Evolutionary conservation across 1,140 invertebrate genomes (phyloP), one percentile per base, ranked within the genome.

Genomic region (Vollenhovia emeryi): DNA sequence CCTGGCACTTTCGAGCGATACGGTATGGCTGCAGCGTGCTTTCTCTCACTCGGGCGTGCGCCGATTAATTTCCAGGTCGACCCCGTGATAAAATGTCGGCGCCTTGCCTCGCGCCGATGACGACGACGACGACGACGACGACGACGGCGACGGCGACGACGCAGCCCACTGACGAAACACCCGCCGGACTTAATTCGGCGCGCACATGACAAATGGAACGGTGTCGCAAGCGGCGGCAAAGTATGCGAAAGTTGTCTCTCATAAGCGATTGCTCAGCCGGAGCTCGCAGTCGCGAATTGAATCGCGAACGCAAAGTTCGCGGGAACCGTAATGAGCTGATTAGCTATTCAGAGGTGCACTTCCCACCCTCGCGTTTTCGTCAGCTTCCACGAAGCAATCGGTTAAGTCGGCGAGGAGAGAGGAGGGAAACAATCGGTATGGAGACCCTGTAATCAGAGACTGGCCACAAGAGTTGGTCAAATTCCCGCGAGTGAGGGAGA

Each of bases 1-100:
- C 52, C 40, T 64, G 60, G 9, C 15, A 90, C 88, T 90, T 90
- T 90, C 88, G 79, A 89, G 89, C 50, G 88, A 89, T 89, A 84
- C 75, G 59, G 75, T 90, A 90, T 89, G 87, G 5, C 85, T 82
- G 75, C 80, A 82, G 57, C 85, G 64, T 89, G 50, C n/a, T 84
- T 24, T 85, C 52, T n/a, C n/a, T n/a, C n/a, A n/a, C n/a, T 21
- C 52, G 85, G 73, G 85, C 87, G 87, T 89, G 87, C 62, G 73
- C 36, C 71, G 88, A 89, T 89, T 88, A 89, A 89, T 89, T 89
- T 89, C 33, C 48, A 82, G 13, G 0, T 18, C 36, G 64, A 84
- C 48, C 30, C 64, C 79, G 74, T 87, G 86, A 86, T 83, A 86
- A 89, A 89, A 88, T 68, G 60, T 33, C 57, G 87, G 52, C 55